Evolutionary conservation across 92 coral and sea anemone species (phyloP), one percentile per base, ranked within the genome.

Genomic region (Palythoa caribaeorum): DNA sequence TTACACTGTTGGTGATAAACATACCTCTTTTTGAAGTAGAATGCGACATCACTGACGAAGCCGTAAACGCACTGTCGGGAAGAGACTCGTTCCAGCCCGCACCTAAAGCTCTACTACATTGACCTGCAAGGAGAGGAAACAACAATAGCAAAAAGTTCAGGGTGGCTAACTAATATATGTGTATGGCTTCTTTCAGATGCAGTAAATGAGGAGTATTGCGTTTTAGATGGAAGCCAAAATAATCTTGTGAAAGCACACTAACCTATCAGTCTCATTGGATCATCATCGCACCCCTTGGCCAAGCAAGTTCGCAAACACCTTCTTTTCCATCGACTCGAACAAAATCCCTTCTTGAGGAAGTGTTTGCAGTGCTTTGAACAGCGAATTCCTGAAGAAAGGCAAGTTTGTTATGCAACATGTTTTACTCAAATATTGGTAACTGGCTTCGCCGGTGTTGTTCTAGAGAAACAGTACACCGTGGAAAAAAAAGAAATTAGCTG

Each of bases 71-170:
- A 75, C 90, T 87, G 90, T 96, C 98, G 3, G 97, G 96, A 37
- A 96, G 92, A 20, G 94, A 81, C 80, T 59, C 87, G 86, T 92
- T 92, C 98, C 98, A 96, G 13, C 98, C 98, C 8, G 89, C 91
- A 44, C 98, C 98, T 71, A 92, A 59, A 1, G 98, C 94, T 51
- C 91, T 78, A 59, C 94, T 88, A 54, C 98, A 96, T 28, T 89
- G 55, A 37, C 98, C 98, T 96, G 66, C 21, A 87, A 16, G 28
- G 40, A 76, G 15, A 51, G n/a, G 15, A 60, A 78, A 68, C 50
- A n/a, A 65, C 9, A 6, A 13, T 28, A 68, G 19, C 39, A 14
- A 3, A 21, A 6, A 9, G 36, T 68, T 20, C 36, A 68, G 10
- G 14, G 73, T 11, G 13, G 36, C 36, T 44, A 44, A 44, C 7